Conservation (phyloP, 2,113 vertebrate genomes). For the Xiphias gladius region DNA sequence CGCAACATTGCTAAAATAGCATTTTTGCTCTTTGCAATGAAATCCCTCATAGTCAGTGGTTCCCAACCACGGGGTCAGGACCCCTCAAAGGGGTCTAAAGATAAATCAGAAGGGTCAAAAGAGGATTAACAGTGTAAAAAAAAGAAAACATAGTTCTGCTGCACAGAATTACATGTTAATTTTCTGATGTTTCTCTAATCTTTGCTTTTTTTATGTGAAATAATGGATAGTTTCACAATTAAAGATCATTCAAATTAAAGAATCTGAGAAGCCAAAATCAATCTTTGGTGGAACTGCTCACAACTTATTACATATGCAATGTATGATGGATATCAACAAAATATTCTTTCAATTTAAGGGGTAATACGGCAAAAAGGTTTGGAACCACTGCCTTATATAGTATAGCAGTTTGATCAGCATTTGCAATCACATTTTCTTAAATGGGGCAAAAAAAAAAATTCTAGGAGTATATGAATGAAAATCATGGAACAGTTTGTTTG, state of each 20-base stretch:
- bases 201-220: slow-evolving; percentile 2
- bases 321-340: neutral
- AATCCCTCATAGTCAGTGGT: neutral
- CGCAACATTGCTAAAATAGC: neutral
- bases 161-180: neutral
- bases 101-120: neutral
- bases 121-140: neutral
- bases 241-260: neutral
- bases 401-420: neutral
- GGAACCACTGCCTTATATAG: slow-evolving; percentile 2
- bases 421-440: neutral
- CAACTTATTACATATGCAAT: slow-evolving; percentile 22
- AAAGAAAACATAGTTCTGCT: neutral
- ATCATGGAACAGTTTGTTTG: neutral
- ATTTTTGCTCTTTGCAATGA: slow-evolving; percentile 14
- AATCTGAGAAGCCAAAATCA: slow-evolving; percentile 17
- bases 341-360: neutral
- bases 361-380: neutral
- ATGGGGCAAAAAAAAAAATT: neutral
- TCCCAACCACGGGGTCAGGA: neutral
- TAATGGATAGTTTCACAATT: slow-evolving; percentile 12
- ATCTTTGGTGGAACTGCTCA: slow-evolving; percentile 8
- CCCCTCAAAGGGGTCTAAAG: neutral
- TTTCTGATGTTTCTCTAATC: slow-evolving; percentile 7
- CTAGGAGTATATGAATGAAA: neutral